Base-by-base conservation (phyloP, 2,888 invertebrate species). In the Diaphora mendica region DNA sequence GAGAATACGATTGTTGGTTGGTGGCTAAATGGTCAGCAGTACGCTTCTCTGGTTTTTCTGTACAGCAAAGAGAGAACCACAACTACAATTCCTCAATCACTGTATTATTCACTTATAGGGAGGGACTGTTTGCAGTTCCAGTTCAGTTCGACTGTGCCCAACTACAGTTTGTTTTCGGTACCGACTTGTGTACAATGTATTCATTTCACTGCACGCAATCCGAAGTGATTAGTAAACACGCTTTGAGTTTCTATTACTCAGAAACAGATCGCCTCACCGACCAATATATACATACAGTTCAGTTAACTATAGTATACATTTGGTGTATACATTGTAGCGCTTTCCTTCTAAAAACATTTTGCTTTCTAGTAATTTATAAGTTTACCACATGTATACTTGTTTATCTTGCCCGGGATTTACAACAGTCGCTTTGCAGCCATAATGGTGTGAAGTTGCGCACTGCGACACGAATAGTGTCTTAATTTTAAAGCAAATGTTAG, bases 381-480 rank as follows among this genome's bases (percentile, higher is more conserved):
- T 69, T 69, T 59, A 17, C 39, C 20, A 8, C 35, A 13, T 20
- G 44, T 30, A 70, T 62, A 30, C 33, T 26, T 15, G 20, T 70
- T 33, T 59, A 42, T 42, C 11, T 42, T 62, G 30, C 42, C 44
- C 68, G 44, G 4, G 5, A 35, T 70, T 70, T 51, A 64, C 51
- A 72, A 30, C 23, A 62, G 66, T 42, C 23, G 42, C 35, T 70
- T 23, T 33, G 33, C 42, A 64, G n/a, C 39, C 39, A 68, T 51
- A 68, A 64, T 35, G 23, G 23, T n/a, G 3, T 35, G 39, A n/a
- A 48, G 64, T 68, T 30, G 64, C 72, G 72, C 72, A 72, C 23
- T 72, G 72, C 72, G 64, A 15, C 62, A 64, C n/a, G 11, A 55
- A 11, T 30, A 39, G 68, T 39, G 20, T 51, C 20, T 39, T 13